Percentiles rank a stretch among this genome's conserved stretches.
These are phyloP conservation scores for Neocloeon triangulifer DNA, from an alignment of 1,140 invertebrate species.

Conservation along the genomic window DNA sequence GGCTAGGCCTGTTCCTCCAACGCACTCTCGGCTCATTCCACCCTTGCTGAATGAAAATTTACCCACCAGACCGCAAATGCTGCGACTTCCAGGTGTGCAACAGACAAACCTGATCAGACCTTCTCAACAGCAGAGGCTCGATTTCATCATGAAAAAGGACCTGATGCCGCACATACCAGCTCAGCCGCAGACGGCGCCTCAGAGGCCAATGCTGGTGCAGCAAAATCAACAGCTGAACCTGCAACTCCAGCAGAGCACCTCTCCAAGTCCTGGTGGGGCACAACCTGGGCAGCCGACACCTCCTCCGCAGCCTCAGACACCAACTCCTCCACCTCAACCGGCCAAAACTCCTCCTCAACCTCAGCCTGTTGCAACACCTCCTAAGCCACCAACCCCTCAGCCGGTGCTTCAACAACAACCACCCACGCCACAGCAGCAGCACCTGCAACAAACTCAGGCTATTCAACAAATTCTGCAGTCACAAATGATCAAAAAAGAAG, in stretches of 20 bases:
- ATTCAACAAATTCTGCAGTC: slow-evolving; percentile 19
- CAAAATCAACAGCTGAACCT: slow-evolving; percentile 16
- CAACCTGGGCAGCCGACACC: background rate
- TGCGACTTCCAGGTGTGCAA: too few species aligned
- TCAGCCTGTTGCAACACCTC: slow-evolving; percentile 3
- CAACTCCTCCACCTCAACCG: slow-evolving; percentile 12
- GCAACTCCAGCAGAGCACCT: slow-evolving; percentile 14
- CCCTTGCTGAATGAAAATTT: slow-evolving; percentile 12
- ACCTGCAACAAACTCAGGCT: slow-evolving; percentile 9
- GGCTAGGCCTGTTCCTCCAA: slow-evolving; percentile 41
- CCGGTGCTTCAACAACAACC: slow-evolving; percentile 14
- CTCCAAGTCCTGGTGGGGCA: too few species aligned
- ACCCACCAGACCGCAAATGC: too few species aligned
- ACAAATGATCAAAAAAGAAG: slow-evolving; percentile 33
- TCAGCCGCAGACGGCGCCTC: background rate
- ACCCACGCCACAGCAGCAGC: slow-evolving; percentile 5
- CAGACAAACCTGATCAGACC: slow-evolving; percentile 2
- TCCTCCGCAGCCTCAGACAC: slow-evolving; percentile 5
- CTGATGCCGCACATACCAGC: background rate
- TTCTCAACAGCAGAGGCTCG: slow-evolving; percentile 8
- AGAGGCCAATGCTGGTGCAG: background rate
- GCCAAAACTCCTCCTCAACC: slow-evolving; percentile 5
- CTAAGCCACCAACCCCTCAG: slow-evolving; percentile 13
- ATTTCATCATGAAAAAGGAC: slow-evolving; percentile 9
- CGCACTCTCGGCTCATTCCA: slow-evolving; percentile 21